Evolutionary conservation across 2,888 invertebrate species (phyloP), one percentile per base, ranked within the genome.

Genomic region (Polyommatus iphigenia): DNA sequence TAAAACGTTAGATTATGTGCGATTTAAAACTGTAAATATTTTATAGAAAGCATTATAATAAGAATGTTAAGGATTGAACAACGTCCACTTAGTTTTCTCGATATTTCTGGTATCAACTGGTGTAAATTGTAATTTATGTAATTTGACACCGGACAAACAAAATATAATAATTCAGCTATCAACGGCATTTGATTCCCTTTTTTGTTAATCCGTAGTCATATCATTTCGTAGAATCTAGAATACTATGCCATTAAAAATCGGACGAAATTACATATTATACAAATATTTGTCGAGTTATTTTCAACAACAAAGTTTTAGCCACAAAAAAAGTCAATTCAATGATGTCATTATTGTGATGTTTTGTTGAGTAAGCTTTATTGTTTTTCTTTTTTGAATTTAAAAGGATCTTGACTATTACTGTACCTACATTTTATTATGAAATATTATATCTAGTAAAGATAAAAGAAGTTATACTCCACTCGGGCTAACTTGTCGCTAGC

Each of bases 191-290:
- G 20, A 62, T 62, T 24, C 20, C 20, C 59, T 8, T 59, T 59
- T 20, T 59, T 59, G 10, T 20, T 59, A 20, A 67, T 29, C 29
- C 6, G 29, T 29, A 67, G 41, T 41, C 24, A 76, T 76, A 76
- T 62, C 62, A 59, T 41, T 57, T 24, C n/a, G 46, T 10, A 24
- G 29, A 36, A 76, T 76, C 57, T 75, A 75, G 41, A 67, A 67
- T 67, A 67, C 29, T 32, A 67, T 67, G 67, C 67, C 67, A 67
- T 67, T 67, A 67, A 67, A 67, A 67, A 29, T 32, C 15, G 29
- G 15, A 67, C 32, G 29, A 32, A 67, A 67, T 67, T 67, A 67
- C 29, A 32, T 29, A 15, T 29, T 62, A 32, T 32, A 29, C 50
- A 50, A 54, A 20, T 67, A 15, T 67, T 62, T 62, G 62, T 24